These are phyloP conservation scores for Metalampra italica DNA, from an alignment of 2,888 invertebrate genomes.

Conservation along the genomic window DNA sequence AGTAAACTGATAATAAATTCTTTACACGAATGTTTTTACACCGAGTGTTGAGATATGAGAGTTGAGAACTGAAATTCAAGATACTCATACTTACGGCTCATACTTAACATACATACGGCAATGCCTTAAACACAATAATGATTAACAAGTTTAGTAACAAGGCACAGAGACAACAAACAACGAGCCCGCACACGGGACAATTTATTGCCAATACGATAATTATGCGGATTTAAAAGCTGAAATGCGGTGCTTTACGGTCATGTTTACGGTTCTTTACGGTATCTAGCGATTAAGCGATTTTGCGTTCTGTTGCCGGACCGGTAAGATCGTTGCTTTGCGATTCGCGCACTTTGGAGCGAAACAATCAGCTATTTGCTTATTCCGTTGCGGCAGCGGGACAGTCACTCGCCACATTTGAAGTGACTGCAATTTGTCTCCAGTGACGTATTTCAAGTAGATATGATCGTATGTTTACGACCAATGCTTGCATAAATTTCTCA, in stretches of 20 bases:
- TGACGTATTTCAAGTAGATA: constrained; percentile 71
- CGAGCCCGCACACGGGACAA: constrained; percentile 45
- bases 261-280: constrained; percentile 59
- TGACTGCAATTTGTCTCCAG: constrained; percentile 71
- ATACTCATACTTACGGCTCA: constrained; percentile 6
- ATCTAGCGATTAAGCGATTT: constrained; percentile 42
- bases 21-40: constrained; percentile 29
- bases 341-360: constrained; percentile 34
- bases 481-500: constrained; percentile 63
- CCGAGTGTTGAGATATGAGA: constrained; percentile 26
- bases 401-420: constrained; percentile 60
- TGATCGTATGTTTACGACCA: constrained; percentile 61
- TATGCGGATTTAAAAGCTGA: constrained; percentile 66
- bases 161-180: constrained; percentile 33
- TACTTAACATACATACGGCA: constrained; percentile 9
- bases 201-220: constrained; percentile 72
- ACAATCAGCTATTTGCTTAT: constrained; percentile 62
- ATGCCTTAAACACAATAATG: constrained; percentile 10
- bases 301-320: constrained; percentile 46
- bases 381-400: constrained; percentile 47
- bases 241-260: constrained; percentile 55
- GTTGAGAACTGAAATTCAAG: constrained; percentile 14
- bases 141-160: constrained; percentile 14
- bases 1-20: constrained; percentile 33
- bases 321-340: constrained; percentile 39